Conservation (phyloP, 2,888 invertebrate species). For the Polymixis flavicincta region DNA sequence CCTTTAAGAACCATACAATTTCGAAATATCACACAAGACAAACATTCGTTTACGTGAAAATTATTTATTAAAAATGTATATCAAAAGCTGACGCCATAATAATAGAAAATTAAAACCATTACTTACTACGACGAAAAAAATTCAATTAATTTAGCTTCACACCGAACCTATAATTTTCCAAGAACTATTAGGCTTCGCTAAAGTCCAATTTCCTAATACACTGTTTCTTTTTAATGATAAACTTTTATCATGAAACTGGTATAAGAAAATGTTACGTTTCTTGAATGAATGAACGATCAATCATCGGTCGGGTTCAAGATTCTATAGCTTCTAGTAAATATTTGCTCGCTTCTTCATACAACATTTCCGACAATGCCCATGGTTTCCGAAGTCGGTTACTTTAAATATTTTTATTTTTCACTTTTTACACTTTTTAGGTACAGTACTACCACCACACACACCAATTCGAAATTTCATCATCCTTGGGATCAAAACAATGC, state of each 20-base stretch:
- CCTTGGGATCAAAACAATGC: too few species aligned
- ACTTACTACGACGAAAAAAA: conserved; percentile 36
- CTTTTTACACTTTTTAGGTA: too few species aligned
- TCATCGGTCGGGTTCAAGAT: conserved; percentile 13
- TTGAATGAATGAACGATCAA: conserved; percentile 23
- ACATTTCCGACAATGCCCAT: neutral
- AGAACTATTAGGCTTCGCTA: conserved; percentile 33
- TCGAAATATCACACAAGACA: neutral
- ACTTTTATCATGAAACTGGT: conserved; percentile 1
- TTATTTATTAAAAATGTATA: conserved; percentile 1
- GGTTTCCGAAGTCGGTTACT: too few species aligned
- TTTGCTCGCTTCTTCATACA: conserved; percentile 4
- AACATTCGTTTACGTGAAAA: neutral
- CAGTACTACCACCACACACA: too few species aligned
- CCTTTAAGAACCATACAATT: too few species aligned
- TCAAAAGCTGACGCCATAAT: neutral
- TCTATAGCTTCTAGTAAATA: conserved; percentile 21
- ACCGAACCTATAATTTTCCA: conserved; percentile 46
- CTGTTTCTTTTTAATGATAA: conserved; percentile 30
- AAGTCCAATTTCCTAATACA: conserved; percentile 51
- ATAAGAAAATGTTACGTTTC: neutral
- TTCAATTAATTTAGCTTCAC: conserved; percentile 43
- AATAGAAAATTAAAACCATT: conserved; percentile 40
- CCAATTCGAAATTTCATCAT: too few species aligned
- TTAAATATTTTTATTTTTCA: too few species aligned